Percentiles rank a stretch among this genome's conserved stretches.
Evolutionary conservation across 2,888 invertebrate genomes (phyloP).

Genomic region (Steinernema carpocapsae): DNA sequence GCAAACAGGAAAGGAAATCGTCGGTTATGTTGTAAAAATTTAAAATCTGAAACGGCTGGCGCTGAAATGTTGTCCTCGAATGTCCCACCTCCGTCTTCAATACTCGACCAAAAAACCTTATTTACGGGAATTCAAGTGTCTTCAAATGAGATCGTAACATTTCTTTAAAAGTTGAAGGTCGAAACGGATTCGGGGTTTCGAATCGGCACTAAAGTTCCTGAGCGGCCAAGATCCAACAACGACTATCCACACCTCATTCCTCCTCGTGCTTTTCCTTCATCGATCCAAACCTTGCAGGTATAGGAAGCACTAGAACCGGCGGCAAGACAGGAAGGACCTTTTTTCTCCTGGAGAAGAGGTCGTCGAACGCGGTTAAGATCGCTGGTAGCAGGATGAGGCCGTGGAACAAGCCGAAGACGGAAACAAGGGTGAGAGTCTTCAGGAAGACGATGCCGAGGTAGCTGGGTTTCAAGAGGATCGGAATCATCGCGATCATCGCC

Average conservation of each 20-base stretch:
- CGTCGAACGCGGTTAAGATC: constrained; percentile 41
- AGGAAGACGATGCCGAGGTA: constrained; percentile 57
- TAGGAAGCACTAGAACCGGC: constrained; percentile 18
- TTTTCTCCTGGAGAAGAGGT: background rate
- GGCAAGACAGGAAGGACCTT: constrained; percentile 3
- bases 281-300: background rate
- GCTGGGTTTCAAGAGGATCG: constrained; percentile 47
- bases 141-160: background rate
- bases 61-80: too few relatives aligned
- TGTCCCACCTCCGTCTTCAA: too few relatives aligned
- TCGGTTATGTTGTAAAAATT: too few relatives aligned
- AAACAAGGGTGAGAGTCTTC: constrained; percentile 57
- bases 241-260: background rate
- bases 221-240: background rate
- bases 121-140: background rate
- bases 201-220: constrained; percentile 9
- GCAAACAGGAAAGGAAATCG: too few relatives aligned
- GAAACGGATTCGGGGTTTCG: too few relatives aligned
- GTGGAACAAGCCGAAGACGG: constrained; percentile 54
- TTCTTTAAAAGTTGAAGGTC: background rate
- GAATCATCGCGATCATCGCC: constrained; percentile 54
- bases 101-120: background rate
- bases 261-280: background rate
- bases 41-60: too few relatives aligned
- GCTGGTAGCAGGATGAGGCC: constrained; percentile 56